Evolutionary conservation across 2,113 vertebrate genomes (phyloP), one percentile per base, ranked within the genome.

Genomic region (Antennarius striatus): DNA sequence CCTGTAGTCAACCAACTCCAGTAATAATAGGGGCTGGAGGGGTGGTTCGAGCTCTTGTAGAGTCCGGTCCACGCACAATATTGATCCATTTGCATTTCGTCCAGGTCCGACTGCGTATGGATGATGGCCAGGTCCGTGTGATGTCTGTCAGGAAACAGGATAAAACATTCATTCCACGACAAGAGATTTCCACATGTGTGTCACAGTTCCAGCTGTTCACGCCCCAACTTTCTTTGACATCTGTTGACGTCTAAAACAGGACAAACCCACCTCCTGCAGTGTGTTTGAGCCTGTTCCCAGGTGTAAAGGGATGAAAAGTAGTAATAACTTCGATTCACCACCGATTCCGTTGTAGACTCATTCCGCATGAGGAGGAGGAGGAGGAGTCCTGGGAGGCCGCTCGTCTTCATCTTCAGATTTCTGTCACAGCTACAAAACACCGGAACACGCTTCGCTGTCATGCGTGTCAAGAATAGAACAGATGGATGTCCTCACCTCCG

Each of bases 31-130:
- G 42, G 10, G 42, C 1, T 12, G 10, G 42, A 11, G 42, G 6
- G 5, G 42, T 9, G 5, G 42, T 43, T 9, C 4, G 8, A 3
- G 4, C 32, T 7, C 7, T 9, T 49, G 28, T 12, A 0, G 48
- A 75, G 45, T 14, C 68, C 55, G 8, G 40, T 13, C 80, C 80
- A 86, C 0, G 71, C 65, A 0, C 0, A 0, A 16, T 75, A 70
- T 0, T 0, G 0, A 0, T 0, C 0, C 4, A 70, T 0, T 7
- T 0, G 0, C 0, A 46, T 0, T 0, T 0, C 0, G 5, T 22
- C 2, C 14, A 1, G 0, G 5, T 85, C 69, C 0, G 48, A 28
- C 6, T 59, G 0, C 1, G 3, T 13, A 0, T 40, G 47, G 6
- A 75, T 16, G 28, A 48, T 32, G 22, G 71, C 80, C 74, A 86